Percentiles rank a stretch among this genome's conserved stretches.
These are phyloP conservation scores for Buceros bicornis DNA, from an alignment of 2,797 vertebrate genomes.

Conservation along the genomic window DNA sequence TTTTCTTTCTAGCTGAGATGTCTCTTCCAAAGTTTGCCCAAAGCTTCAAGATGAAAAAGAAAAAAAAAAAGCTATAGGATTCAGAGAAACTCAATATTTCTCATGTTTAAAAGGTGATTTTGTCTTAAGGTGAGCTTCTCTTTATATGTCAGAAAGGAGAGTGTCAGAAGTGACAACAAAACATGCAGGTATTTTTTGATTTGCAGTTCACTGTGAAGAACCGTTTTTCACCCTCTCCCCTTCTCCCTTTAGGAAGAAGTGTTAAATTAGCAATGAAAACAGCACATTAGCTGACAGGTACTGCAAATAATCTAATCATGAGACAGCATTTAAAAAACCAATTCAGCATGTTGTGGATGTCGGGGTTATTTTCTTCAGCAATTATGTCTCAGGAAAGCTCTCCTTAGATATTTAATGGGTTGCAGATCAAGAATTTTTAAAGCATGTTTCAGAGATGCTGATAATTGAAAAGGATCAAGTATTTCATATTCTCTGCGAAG, in stretches of 20 bases:
- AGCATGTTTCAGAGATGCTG: background rate
- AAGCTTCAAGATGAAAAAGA: background rate
- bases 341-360: constrained; percentile 21
- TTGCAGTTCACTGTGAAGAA: constrained; percentile 20
- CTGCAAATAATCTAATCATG: constrained; percentile 63
- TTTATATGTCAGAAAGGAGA: background rate
- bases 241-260: constrained; percentile 43
- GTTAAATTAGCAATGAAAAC: constrained; percentile 63
- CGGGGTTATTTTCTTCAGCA: constrained; percentile 35
- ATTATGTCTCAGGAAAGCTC: background rate
- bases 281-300: constrained; percentile 60
- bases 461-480: constrained; percentile 23
- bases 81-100: constrained; percentile 15
- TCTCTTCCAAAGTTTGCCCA: constrained; percentile 11
- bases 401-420: background rate
- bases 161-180: constrained; percentile 43
- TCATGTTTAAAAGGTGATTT: constrained; percentile 25
- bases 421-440: constrained; percentile 21
- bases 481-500: constrained; percentile 2
- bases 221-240: constrained; percentile 37
- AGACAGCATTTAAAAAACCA: constrained; percentile 47
- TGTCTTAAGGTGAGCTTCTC: constrained; percentile 19
- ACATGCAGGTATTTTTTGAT: constrained; percentile 57
- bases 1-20: background rate
- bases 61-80: background rate